Base-by-base conservation (phyloP, 2,888 invertebrate genomes). In the Aradus depressus region DNA sequence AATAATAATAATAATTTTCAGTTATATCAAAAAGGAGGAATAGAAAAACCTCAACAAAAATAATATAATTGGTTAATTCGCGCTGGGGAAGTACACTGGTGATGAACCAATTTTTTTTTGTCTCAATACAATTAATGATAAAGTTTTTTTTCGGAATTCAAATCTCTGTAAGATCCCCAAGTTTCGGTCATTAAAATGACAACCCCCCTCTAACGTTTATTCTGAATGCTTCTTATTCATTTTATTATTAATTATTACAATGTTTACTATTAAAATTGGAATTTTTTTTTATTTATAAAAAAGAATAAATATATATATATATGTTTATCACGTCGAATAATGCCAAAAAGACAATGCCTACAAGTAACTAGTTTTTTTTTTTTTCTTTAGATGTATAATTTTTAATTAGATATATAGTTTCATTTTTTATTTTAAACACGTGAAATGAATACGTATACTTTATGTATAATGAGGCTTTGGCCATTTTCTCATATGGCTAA, bases 391-490 rank as follows among this genome's bases (percentile, higher is more conserved):
- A 45, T 52, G 47, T 56, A 49, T 53, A n/a, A n/a, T n/a, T n/a
- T n/a, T n/a, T n/a, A n/a, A n/a, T n/a, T n/a, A n/a, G n/a, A n/a
- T n/a, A n/a, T n/a, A n/a, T n/a, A n/a, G n/a, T n/a, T n/a, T n/a
- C n/a, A n/a, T n/a, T n/a, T n/a, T n/a, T n/a, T n/a, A n/a, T n/a
- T n/a, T 53, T 56, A 56, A 58, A 60, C 57, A 58, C 56, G 53
- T 49, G 52, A 59, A 53, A 53, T 53, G 55, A 57, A 55, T 56
- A 56, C 59, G 59, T 59, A 59, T 59, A 59, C 57, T 43, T 53
- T 52, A 54, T 44, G 42, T 43, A 26, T 26, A 25, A 35, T 43
- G 12, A 19, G 21, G 26, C n/a, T 26, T 51, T 47, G 51, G 51
- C 51, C 51, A 34, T 23, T 34, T 16, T 38, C 51, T 35, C 34